Percentiles rank a stretch among this genome's conserved stretches.
phyloP scores from a whole-genome alignment of 2,888 invertebrate genomes.

The Cheilosia variabilis region DNA sequence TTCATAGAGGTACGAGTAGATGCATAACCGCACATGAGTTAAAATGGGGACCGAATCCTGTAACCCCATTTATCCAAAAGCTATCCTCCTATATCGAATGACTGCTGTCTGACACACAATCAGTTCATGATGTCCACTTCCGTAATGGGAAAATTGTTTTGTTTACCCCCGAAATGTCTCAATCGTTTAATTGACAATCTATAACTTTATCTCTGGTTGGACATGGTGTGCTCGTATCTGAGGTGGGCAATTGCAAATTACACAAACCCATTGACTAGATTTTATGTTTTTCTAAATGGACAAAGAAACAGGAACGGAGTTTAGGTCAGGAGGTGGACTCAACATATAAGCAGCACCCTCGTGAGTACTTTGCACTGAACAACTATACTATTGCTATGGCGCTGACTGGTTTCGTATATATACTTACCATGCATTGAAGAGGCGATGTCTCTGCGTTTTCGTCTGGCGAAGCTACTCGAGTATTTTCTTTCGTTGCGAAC shows the following conservation, averaged over 20 bases:
- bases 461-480: constrained; percentile 75
- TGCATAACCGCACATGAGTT: background rate
- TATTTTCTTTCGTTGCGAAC: constrained; percentile 71
- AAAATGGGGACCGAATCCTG: background rate
- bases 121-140: constrained; percentile 10
- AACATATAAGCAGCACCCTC: constrained; percentile 38
- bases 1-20: background rate
- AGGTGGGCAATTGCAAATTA: constrained; percentile 7
- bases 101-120: background rate
- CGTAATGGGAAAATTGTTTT: constrained; percentile 56
- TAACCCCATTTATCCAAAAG: constrained; percentile 7
- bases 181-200: constrained; percentile 63
- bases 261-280: background rate
- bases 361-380: constrained; percentile 17
- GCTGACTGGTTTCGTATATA: background rate
- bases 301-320: background rate
- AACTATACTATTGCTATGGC: background rate
- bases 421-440: constrained; percentile 82
- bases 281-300: background rate
- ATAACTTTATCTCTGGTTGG: constrained; percentile 49
- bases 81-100: constrained; percentile 4
- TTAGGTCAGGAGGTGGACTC: constrained; percentile 15
- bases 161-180: constrained; percentile 55
- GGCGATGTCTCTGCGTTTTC: constrained; percentile 80
- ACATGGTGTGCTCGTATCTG: background rate